Evolutionary conservation across 2,797 vertebrate species (phyloP).

Genomic region (Pseudomugil tenellus): DNA sequence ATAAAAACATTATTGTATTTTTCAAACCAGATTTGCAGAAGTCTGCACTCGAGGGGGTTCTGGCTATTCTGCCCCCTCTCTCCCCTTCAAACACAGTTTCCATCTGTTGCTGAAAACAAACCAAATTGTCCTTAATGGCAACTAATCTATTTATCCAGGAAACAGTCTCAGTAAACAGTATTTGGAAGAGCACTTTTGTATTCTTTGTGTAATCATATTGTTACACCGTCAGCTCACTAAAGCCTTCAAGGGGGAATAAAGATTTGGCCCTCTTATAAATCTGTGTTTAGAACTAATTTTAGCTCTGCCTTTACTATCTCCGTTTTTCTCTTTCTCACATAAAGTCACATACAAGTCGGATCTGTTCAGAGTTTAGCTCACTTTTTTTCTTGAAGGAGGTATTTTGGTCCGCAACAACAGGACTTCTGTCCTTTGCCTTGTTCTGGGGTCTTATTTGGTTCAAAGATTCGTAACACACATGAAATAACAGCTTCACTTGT

Average conservation of each 20-base stretch:
- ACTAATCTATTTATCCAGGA: conserved; percentile 53
- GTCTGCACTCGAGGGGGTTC: conserved; percentile 8
- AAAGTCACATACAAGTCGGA: background rate
- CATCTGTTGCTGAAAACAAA: conserved; percentile 53
- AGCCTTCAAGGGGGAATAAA: conserved; percentile 22
- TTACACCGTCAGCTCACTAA: conserved; percentile 35
- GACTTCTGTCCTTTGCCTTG: conserved; percentile 37
- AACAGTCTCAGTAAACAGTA: conserved; percentile 36
- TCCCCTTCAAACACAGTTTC: conserved; percentile 18
- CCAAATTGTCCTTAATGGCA: conserved; percentile 37
- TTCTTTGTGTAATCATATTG: conserved; percentile 45
- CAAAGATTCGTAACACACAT: conserved; percentile 17
- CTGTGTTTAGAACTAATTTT: conserved; percentile 15
- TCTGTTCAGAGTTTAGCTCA: conserved; percentile 29
- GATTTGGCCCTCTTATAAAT: conserved; percentile 25
- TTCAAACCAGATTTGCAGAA: conserved; percentile 32
- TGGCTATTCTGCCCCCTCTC: conserved; percentile 22
- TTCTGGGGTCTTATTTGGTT: conserved; percentile 5
- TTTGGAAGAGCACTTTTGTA: conserved; percentile 41
- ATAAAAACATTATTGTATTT: conserved; percentile 10
- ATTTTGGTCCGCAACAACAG: conserved; percentile 33
- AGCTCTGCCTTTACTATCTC: background rate
- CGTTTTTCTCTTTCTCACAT: background rate
- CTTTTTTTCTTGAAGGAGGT: conserved; percentile 9
- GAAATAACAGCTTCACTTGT: conserved; percentile 37